Percentiles rank a stretch among this genome's conserved stretches.
These are phyloP conservation scores for Aelia acuminata DNA, from an alignment of 2,888 invertebrate genomes.

Conservation along the genomic window DNA sequence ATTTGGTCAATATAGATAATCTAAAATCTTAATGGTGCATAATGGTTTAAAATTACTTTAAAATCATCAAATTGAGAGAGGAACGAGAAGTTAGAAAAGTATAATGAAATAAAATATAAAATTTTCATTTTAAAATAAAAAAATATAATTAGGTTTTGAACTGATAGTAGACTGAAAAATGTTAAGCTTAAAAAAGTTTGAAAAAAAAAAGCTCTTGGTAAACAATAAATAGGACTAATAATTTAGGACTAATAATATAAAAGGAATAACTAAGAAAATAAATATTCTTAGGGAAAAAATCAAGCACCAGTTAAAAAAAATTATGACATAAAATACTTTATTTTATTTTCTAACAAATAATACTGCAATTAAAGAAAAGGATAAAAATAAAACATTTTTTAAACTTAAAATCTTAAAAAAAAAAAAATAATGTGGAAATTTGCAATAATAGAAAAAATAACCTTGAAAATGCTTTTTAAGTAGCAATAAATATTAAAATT, in stretches of 20 bases:
- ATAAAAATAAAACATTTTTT: background rate
- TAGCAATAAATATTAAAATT: background rate
- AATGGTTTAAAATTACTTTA: background rate
- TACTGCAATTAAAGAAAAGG: background rate
- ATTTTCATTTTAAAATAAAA: background rate
- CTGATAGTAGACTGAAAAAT: background rate
- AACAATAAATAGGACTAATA: no score
- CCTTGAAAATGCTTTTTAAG: background rate
- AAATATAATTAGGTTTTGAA: background rate
- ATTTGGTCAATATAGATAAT: background rate
- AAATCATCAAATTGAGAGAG: background rate
- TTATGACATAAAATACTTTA: no score
- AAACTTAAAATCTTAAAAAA: background rate
- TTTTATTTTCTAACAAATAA: no score
- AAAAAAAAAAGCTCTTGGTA: background rate
- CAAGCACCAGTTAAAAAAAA: background rate
- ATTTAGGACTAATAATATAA: no score
- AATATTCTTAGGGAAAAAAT: no score
- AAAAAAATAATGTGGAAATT: background rate
- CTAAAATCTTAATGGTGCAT: background rate
- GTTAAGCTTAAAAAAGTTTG: background rate
- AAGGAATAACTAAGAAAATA: no score
- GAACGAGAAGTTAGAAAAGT: background rate
- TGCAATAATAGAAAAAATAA: background rate
- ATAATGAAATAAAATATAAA: background rate